Percentiles rank a stretch among this genome's conserved stretches.
Conservation (phyloP, 30 jellyfish, hydroid and myxozoan genomes). For the Hydra vulgaris region DNA sequence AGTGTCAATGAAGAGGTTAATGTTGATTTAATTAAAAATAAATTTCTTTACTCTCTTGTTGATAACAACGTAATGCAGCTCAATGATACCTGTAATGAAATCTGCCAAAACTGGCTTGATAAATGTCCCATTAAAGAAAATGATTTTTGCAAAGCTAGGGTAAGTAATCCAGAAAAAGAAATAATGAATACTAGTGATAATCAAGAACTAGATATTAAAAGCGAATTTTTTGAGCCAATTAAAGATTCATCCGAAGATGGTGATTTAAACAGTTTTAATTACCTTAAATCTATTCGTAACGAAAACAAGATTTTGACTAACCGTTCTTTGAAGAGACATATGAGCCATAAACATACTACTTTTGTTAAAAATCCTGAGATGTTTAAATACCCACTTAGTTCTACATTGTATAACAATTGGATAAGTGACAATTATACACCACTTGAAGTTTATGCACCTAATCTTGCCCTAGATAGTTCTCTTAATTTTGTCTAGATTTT, state of each 20-base stretch:
- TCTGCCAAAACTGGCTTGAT: neutral
- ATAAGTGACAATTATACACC: neutral
- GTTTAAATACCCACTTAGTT: neutral
- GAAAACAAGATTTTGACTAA: neutral
- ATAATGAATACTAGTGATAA: neutral
- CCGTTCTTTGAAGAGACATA: neutral
- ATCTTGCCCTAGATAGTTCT: neutral
- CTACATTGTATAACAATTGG: neutral
- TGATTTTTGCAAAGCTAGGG: neutral
- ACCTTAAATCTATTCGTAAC: neutral
- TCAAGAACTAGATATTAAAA: neutral
- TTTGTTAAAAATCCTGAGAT: neutral
- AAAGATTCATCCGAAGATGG: neutral
- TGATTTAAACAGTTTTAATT: neutral
- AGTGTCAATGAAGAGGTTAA: neutral
- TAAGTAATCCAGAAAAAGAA: neutral
- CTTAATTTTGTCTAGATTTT: neutral
- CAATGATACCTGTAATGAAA: neutral
- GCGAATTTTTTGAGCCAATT: neutral
- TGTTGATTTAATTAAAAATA: neutral
- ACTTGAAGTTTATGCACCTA: neutral
- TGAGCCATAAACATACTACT: neutral
- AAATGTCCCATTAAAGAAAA: neutral
- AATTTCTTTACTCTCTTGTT: neutral
- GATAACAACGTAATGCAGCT: neutral